Base-by-base conservation (phyloP, 2,888 invertebrate species). In the Acanthopleura granulata region DNA sequence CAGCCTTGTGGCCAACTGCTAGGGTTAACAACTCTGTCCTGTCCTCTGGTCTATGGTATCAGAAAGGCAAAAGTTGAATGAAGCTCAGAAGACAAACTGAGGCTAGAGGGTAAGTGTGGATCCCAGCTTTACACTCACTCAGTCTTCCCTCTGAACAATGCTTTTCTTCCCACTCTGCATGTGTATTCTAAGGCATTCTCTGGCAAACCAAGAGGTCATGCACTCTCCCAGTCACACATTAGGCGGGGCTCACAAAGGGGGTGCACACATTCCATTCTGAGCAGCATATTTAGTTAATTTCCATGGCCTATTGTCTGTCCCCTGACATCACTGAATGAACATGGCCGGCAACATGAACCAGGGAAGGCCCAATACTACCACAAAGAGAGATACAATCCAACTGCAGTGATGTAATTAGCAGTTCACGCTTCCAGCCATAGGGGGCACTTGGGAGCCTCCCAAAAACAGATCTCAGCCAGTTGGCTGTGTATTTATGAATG, bases 181-280 rank as follows among this genome's bases (percentile, higher is more conserved):
- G 66, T 66, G 66, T 66, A 66, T 66, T 66, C 66, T 66, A 25
- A 25, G 66, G 22, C 66, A 66, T 66, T 66, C 66, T 66, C 66
- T 27, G 29, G 27, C 29, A 16, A 66, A 66, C 22, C 22, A 27
- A 66, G 66, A 66, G 66, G 66, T 66, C 66, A 66, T 66, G 66
- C 66, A 66, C 66, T 66, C 66, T 66, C 25, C 66, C 66, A 66
- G 66, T 66, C 66, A 66, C 66, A 66, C 66, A 66, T 27, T 27
- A 66, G 22, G 66, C 6, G 66, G 66, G 29, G 22, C 29, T 66
- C 57, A 57, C 57, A 66, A 6, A 27, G 22, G 66, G 66, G 66
- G 29, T 15, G 16, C 66, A 3, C 66, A 66, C 66, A 66, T 66
- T 66, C 66, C 66, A 27, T 22, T 66, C 25, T 22, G 29, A 27